A percentile compares a stretch with the other conserved stretches of the same genome.
phyloP scores from a whole-genome alignment of 2,888 invertebrate genomes.

The Pterostichus madidus region DNA sequence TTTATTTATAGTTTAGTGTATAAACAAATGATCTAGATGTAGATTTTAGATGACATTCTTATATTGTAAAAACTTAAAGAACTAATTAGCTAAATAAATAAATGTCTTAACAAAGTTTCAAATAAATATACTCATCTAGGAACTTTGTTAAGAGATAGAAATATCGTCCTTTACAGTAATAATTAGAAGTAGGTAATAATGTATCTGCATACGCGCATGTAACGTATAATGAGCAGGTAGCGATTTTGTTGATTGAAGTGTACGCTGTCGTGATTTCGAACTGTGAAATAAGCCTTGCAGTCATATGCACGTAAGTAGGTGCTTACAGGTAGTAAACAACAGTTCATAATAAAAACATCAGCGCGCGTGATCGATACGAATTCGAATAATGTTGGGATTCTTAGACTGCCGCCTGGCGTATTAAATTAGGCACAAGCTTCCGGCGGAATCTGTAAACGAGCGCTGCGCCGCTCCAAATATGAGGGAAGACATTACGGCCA shows the following conservation, averaged over 20 bases:
- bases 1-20: no score
- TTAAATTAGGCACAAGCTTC: slow-evolving; percentile 58
- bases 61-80: no score
- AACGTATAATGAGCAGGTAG: background rate
- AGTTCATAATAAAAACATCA: slow-evolving; percentile 59
- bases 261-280: background rate
- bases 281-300: background rate
- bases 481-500: slow-evolving; percentile 56
- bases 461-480: slow-evolving; percentile 54
- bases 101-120: no score
- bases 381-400: slow-evolving; percentile 37
- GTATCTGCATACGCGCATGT: background rate
- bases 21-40: no score
- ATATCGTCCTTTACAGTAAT: no score
- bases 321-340: slow-evolving; percentile 42
- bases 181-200: background rate
- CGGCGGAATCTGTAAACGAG: slow-evolving; percentile 61
- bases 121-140: no score
- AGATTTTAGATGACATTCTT: no score
- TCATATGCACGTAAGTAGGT: slow-evolving; percentile 7
- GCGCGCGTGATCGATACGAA: slow-evolving; percentile 42
- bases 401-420: slow-evolving; percentile 39
- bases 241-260: background rate
- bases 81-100: no score
- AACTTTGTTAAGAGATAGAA: no score